A percentile compares a stretch with the other conserved stretches of the same genome.
Evolutionary conservation across 2,888 invertebrate species (phyloP).

Genomic region (Eueremaeus valkanovi): DNA sequence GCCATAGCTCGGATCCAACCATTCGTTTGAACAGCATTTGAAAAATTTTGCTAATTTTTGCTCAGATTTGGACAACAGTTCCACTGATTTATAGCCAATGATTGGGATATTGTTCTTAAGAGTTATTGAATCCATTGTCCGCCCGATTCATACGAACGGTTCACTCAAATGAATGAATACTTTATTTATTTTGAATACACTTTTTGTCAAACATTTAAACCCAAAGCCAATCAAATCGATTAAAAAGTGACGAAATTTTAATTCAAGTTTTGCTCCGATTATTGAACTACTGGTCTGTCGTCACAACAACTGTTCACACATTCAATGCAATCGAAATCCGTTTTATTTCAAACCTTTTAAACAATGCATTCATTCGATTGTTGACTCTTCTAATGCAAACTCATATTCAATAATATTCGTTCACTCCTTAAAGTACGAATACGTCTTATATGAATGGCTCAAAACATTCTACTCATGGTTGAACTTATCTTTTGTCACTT

Average conservation of each 20-base stretch:
- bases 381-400: too few species aligned
- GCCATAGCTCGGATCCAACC: background rate
- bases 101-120: conserved; percentile 4
- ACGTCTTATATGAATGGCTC: too few species aligned
- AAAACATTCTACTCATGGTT: too few species aligned
- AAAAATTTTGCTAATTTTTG: conserved; percentile 6
- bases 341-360: too few species aligned
- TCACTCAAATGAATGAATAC: background rate
- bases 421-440: too few species aligned
- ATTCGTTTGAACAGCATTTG: background rate
- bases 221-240: background rate
- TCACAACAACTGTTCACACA: too few species aligned
- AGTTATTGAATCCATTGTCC: background rate
- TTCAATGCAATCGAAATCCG: too few species aligned
- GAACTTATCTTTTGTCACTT: too few species aligned
- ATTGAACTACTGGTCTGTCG: too few species aligned
- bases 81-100: background rate
- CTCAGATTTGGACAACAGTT: background rate
- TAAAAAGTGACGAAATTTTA: conserved; percentile 4
- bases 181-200: background rate
- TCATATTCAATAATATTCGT: too few species aligned
- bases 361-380: too few species aligned
- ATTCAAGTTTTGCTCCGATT: too few species aligned
- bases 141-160: background rate
- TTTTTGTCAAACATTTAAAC: background rate